Evolutionary conservation across 30 jellyfish, hydroid and myxozoan species (phyloP), one percentile per base, ranked within the genome.

Genomic region (Nemopilema nomurai): DNA sequence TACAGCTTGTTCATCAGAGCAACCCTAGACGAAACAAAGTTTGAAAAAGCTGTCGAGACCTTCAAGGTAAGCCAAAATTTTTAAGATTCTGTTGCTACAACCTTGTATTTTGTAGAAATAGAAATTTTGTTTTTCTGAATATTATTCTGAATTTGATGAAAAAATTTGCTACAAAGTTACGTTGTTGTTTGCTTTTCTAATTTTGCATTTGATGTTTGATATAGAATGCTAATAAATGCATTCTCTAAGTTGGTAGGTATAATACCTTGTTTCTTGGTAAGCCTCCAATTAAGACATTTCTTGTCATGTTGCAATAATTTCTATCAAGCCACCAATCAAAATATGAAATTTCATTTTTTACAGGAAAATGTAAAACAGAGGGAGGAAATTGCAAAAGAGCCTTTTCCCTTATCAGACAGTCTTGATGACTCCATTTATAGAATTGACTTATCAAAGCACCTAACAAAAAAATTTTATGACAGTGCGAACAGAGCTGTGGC

Each of bases 1-100:
- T 76, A 89, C 70, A 76, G 93, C 69, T 63, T 89, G 20, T 74
- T 89, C n/a, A 68, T 89, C 70, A 89, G 82, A 68, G 86, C 87
- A 41, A 74, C 97, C 1, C 1, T 32, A 41, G 81, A 89, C 74
- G 29, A 49, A 28, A 69, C 23, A 17, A 79, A 62, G 64, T 89
- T 69, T 83, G 74, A 89, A 19, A 50, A 82, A 66, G 76, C 82
- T 49, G 83, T 51, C 24, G 65, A 26, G 7, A 29, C 18, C 27
- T 83, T 16, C 74, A 77, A 89, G 93, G 97, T 89, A 67, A 0
- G 78, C 0, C 13, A 16, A 4, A 23, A 4, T 18, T 0, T 63
- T 63, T 26, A 63, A 63, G 7, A 17, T 1, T 16, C 8, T 6
- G 24, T 3, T n/a, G 65, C 0, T 23, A 4, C 18, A 22, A 41